These are phyloP conservation scores for Sinhomidia bicolor DNA, from an alignment of 2,888 invertebrate genomes.

Conservation along the genomic window DNA sequence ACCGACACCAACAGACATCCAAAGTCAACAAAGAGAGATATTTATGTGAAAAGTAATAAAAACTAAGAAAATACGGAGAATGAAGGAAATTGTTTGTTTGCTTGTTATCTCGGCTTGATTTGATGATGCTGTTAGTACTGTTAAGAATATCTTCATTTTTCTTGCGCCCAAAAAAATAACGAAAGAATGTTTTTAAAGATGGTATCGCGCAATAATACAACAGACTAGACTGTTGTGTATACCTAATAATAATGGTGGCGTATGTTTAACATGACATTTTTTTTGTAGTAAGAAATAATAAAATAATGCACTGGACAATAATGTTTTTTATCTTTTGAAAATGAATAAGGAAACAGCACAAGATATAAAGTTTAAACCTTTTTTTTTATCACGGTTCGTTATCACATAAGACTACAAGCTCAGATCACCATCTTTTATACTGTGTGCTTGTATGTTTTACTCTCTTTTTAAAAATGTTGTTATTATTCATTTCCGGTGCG, in stretches of 20 bases:
- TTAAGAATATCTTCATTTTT: no score
- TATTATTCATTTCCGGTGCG: slow-evolving; percentile 22
- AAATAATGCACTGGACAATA: slow-evolving; percentile 40
- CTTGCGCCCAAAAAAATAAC: not conserved
- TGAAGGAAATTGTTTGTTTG: slow-evolving; percentile 29
- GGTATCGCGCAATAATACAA: no score
- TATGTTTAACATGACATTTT: not conserved
- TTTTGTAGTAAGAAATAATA: not conserved
- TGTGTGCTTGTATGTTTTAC: no score
- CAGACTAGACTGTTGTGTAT: no score
- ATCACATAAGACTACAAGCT: no score
- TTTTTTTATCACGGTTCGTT: not conserved
- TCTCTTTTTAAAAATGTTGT: no score
- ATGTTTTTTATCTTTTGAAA: slow-evolving; percentile 3
- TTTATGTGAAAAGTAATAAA: slow-evolving; percentile 35
- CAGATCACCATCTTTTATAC: no score
- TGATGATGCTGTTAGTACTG: not conserved
- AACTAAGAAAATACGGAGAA: not conserved
- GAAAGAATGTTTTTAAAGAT: not conserved
- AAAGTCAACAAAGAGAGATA: slow-evolving; percentile 14
- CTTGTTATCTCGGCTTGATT: slow-evolving; percentile 17
- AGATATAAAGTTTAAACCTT: not conserved
- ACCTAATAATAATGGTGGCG: not conserved
- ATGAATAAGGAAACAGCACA: no score
- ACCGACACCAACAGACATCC: slow-evolving; percentile 28